Conservation (phyloP, 2,113 vertebrate genomes). For the Argyrosomus japonicus region DNA sequence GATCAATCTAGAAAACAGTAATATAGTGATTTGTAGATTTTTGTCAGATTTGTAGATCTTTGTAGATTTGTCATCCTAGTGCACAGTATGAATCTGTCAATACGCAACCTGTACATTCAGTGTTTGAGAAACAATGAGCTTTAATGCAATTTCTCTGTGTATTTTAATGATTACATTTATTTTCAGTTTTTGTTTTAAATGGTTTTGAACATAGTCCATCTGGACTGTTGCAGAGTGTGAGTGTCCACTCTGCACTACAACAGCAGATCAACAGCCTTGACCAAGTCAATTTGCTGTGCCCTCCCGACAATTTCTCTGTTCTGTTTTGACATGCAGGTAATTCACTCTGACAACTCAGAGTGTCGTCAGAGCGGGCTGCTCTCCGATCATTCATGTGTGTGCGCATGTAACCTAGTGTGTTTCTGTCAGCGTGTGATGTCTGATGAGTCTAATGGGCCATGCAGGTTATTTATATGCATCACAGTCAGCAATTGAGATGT, state of each 20-base stretch:
- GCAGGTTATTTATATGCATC: slow-evolving; percentile 73
- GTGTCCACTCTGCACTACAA: slow-evolving; percentile 31
- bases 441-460: slow-evolving; percentile 74
- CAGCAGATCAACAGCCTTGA: slow-evolving; percentile 70
- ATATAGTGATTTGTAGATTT: too few species aligned
- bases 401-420: slow-evolving; percentile 34
- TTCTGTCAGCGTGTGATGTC: slow-evolving; percentile 55
- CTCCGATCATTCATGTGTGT: slow-evolving; percentile 17
- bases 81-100: background rate
- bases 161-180: background rate
- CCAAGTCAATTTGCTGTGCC: slow-evolving; percentile 69
- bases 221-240: too few species aligned
- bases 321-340: slow-evolving; percentile 68
- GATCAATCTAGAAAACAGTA: background rate
- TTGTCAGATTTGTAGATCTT: too few species aligned
- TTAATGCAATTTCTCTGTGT: background rate
- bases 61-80: background rate
- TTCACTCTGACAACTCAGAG: slow-evolving; percentile 62
- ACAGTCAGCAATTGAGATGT: slow-evolving; percentile 62
- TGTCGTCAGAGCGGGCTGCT: slow-evolving; percentile 24
- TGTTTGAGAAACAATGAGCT: background rate
- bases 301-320: slow-evolving; percentile 66
- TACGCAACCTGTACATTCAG: background rate
- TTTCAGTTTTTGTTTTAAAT: background rate
- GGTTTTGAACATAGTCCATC: background rate